Base-by-base conservation (phyloP, 2,797 vertebrate genomes). In the Sorex maritimensis region DNA sequence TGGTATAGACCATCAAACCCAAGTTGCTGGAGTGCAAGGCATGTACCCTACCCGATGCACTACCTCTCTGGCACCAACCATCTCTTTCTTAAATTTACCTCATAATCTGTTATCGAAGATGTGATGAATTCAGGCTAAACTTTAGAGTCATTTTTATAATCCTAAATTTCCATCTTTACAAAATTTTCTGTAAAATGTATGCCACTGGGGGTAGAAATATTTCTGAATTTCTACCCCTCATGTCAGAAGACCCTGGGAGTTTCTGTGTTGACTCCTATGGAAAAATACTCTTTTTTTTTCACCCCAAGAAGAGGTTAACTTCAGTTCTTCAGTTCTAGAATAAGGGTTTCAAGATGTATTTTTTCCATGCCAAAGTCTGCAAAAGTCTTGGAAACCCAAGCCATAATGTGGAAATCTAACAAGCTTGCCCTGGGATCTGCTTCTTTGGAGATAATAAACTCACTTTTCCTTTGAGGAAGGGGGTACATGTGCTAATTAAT, bases 261-360 rank as follows among this genome's bases (percentile, higher is more conserved):
- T 92, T 94, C 90, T 75, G 9, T 91, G 67, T 30, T 92, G 86
- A 61, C 34, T 94, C 44, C 49, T 73, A 34, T 24, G 52, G 75
- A 72, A 81, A 94, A 94, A 87, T 44, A 41, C 38, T 91, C 10
- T 92, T 96, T 92, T 26, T 28, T 28, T 24, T 94, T 94, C 82
- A 91, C 79, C 90, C 79, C 77, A 87, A 93, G 52, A 87, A 87
- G 68, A 91, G 72, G 72, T 58, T 92, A 79, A 92, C 81, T 89
- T 91, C 81, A 92, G 8, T 74, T 94, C 71, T 93, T 94, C 61
- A 92, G 80, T 91, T 94, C 84, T 87, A 82, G 81, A 92, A 72
- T 95, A 96, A 93, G 82, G 87, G 44, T 91, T 95, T 96, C 94
- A 97, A 95, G 93, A 95, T 96, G 84, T 94, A 85, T 91, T 96